Evolutionary conservation across 1,140 invertebrate genomes (phyloP).

Genomic region (Arctopsyche grandis): DNA sequence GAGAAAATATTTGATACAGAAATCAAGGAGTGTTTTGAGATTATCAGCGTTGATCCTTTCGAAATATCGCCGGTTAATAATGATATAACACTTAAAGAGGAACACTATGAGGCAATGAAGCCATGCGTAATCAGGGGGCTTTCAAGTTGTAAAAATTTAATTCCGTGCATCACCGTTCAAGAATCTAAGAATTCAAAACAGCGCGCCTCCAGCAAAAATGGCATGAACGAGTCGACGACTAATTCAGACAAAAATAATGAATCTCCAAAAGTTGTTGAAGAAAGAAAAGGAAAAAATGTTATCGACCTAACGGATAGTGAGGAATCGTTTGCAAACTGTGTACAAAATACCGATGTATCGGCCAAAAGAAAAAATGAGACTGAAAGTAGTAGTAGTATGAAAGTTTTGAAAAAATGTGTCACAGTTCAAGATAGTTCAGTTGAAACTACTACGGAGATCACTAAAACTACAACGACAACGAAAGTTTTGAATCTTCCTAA

Average conservation of each 20-base stretch:
- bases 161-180: not conserved
- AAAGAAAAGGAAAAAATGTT: not conserved
- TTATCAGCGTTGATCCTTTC: slow-evolving; percentile 15
- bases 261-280: too few relatives aligned
- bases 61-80: not conserved
- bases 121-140: not conserved
- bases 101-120: not conserved
- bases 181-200: too few relatives aligned
- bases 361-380: not conserved
- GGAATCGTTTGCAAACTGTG: too few relatives aligned
- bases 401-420: not conserved
- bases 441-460: not conserved
- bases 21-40: slow-evolving; percentile 31
- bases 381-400: not conserved
- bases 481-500: not conserved
- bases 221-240: too few relatives aligned
- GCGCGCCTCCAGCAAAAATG: not conserved
- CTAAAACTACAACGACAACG: not conserved
- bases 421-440: not conserved
- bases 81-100: not conserved
- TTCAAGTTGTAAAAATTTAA: not conserved
- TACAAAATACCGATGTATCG: not conserved
- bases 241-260: not conserved
- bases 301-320: not conserved
- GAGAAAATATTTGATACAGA: not conserved